Conservation (phyloP, 2,797 vertebrate species). For the Takifugu rubripes region DNA sequence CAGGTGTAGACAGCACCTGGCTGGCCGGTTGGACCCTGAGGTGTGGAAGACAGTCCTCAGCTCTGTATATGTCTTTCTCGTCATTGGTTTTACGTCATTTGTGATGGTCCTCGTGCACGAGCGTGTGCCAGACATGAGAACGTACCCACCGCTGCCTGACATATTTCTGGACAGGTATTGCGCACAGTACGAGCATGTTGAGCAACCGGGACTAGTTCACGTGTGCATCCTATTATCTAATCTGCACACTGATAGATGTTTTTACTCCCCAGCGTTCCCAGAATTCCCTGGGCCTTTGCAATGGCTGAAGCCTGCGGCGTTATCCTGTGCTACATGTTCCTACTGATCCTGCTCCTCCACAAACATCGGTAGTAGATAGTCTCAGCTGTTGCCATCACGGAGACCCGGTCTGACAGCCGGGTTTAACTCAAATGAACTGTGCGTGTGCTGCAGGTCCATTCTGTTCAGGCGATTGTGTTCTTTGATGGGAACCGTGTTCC, state of each 20-base stretch:
- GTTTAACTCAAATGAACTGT: neutral
- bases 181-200: slow-evolving; percentile 6
- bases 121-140: slow-evolving; percentile 93
- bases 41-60: slow-evolving; percentile 93
- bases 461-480: slow-evolving; percentile 90
- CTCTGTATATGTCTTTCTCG: slow-evolving; percentile 87
- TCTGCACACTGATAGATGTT: slow-evolving; percentile 37
- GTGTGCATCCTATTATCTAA: slow-evolving; percentile 31
- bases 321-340: slow-evolving; percentile 90
- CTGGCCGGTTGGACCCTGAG: slow-evolving; percentile 86
- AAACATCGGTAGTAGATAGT: slow-evolving; percentile 85
- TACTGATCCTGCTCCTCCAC: slow-evolving; percentile 92
- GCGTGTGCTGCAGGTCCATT: slow-evolving; percentile 81
- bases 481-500: slow-evolving; percentile 93
- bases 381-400: neutral
- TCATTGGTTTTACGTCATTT: slow-evolving; percentile 92
- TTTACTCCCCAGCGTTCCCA: slow-evolving; percentile 81
- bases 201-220: slow-evolving; percentile 26
- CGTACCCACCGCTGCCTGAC: slow-evolving; percentile 93
- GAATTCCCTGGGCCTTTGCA: slow-evolving; percentile 96
- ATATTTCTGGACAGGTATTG: slow-evolving; percentile 94
- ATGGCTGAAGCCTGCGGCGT: slow-evolving; percentile 95
- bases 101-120: slow-evolving; percentile 97
- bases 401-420: neutral
- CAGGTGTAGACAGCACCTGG: slow-evolving; percentile 78